Base-by-base conservation (phyloP, 2,888 invertebrate species). In the Lasiommata megera region DNA sequence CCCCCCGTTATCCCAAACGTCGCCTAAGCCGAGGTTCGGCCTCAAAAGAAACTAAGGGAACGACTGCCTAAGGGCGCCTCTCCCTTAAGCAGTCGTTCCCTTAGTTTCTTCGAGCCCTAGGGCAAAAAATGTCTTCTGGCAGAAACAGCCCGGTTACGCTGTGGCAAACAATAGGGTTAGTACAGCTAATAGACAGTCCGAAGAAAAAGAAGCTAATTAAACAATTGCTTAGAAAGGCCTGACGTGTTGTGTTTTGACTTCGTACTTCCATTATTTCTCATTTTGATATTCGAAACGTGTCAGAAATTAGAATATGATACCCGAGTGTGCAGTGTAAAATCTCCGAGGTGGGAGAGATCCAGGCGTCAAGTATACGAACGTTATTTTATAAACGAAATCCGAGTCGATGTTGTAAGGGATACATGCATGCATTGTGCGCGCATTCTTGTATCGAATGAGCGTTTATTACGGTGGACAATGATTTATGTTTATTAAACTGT, bases 401-500 rank as follows among this genome's bases (percentile, higher is more conserved):
- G 38, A 50, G 11, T 37, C 50, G 28, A 38, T 38, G 28, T 28
- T 51, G 50, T 51, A 23, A 51, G 38, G 38, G 9, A 52, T 46
- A 46, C 23, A 29, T 47, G 38, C 38, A 12, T 38, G 38, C 38
- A 12, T 38, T 9, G 28, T 51, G 16, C 18, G 18, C 23, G 12
- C 46, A 17, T 17, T 48, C 47, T 38, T 28, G 38, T 38, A 16
- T 38, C 12, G 38, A 51, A 34, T 48, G 34, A 51, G 38, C 50
- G 28, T 14, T 28, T 40, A 38, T 38, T 50, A 23, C 37, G 28
- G 9, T 14, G 28, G 38, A 56, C 61, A 62, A 59, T 62, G 61
- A 54, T 18, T 34, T 28, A 38, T 59, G 59, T 62, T 62, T 62
- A 51, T 51, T 54, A 59, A 62, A 59, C 61, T 44, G n/a, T 16